Conservation (phyloP, 2,888 invertebrate genomes). For the Eucriotettix oculatus region DNA sequence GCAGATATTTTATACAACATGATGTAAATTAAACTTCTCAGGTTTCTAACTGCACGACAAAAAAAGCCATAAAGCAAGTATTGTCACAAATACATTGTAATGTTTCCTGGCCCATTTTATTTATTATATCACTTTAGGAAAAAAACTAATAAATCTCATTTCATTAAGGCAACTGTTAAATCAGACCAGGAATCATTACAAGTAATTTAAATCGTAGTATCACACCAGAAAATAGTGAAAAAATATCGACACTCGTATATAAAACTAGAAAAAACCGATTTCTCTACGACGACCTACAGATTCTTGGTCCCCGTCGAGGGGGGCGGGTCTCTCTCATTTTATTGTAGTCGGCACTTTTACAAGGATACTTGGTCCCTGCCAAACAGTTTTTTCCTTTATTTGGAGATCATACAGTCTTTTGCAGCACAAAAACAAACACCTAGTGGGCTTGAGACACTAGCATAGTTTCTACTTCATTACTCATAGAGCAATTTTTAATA, state of each 20-base stretch:
- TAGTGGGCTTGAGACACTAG: too few relatives aligned
- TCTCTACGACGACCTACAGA: too few relatives aligned
- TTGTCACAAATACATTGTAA: neutral
- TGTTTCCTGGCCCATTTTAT: neutral
- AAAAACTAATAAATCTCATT: neutral
- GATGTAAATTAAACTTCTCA: neutral
- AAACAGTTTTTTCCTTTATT: too few relatives aligned
- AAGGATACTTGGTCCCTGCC: too few relatives aligned
- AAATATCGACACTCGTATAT: neutral
- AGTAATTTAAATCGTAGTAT: neutral
- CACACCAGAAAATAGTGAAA: neutral
- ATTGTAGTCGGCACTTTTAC: too few relatives aligned
- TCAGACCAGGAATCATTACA: neutral
- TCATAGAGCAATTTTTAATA: neutral
- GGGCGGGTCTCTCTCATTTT: too few relatives aligned
- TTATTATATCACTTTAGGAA: too few relatives aligned
- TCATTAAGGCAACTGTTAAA: neutral
- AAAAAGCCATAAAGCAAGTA: neutral
- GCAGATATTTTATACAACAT: neutral
- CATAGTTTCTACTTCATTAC: neutral
- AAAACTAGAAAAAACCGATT: too few relatives aligned
- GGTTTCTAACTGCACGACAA: neutral
- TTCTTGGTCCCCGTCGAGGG: too few relatives aligned
- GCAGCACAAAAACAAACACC: neutral
- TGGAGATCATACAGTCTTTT: neutral